phyloP scores from a whole-genome alignment of 1,140 invertebrate genomes.

The Littorina saxatilis region DNA sequence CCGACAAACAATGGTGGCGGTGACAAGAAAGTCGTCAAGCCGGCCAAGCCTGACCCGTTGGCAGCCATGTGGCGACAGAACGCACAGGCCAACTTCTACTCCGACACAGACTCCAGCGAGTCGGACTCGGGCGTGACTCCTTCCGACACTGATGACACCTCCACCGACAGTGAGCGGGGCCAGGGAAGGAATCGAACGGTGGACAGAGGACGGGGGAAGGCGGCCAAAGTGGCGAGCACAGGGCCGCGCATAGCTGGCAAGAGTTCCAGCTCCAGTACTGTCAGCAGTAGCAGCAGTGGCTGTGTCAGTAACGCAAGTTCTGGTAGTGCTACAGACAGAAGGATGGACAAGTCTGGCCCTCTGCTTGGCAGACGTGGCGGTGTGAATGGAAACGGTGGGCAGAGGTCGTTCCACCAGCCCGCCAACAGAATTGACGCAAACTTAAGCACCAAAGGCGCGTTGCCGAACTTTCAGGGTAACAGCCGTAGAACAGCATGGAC shows the following conservation, averaged over 20 bases:
- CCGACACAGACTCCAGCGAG: constrained; percentile 44
- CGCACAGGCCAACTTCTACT: constrained; percentile 36
- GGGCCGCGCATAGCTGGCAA: neutral
- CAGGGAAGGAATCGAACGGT: neutral
- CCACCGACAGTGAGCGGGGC: constrained; percentile 37
- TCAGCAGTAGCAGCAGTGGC: constrained; percentile 21
- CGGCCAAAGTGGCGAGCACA: neutral
- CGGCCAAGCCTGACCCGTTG: constrained; percentile 23
- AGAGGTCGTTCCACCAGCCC: neutral
- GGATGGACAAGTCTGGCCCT: neutral
- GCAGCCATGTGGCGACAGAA: constrained; percentile 49
- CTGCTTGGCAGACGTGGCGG: neutral
- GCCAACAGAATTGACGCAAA: neutral
- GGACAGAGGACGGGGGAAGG: neutral
- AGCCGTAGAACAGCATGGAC: neutral
- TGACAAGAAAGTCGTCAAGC: neutral
- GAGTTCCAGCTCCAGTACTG: constrained; percentile 6
- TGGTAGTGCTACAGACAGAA: neutral
- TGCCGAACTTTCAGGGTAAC: neutral
- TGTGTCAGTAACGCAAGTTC: constrained; percentile 20
- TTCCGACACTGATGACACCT: constrained; percentile 38
- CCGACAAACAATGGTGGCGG: neutral
- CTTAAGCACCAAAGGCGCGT: neutral
- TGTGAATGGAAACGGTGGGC: neutral
- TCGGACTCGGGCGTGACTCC: constrained; percentile 8